Base-by-base conservation (phyloP, 2,888 invertebrate genomes). In the Hipparchia semele region DNA sequence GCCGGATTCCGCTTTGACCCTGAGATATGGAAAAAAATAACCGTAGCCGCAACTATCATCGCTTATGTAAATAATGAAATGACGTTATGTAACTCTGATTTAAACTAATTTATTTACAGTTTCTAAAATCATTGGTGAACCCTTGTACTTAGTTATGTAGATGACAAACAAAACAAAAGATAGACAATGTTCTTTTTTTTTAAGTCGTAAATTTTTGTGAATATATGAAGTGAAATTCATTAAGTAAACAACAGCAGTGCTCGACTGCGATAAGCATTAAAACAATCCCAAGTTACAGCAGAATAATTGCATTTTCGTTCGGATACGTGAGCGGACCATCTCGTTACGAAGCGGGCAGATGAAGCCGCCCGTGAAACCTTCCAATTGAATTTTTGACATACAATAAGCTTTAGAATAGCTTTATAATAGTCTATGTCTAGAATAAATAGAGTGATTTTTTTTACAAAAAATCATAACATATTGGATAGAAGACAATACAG, bases 331-430 rank as follows among this genome's bases (percentile, higher is more conserved):
- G 83, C 83, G 83, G 89, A 89, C 86, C 89, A 85, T 90, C 85
- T 87, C 87, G 89, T 88, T 90, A 89, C 90, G 89, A 86, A 86
- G 83, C 86, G 88, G 87, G 85, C 89, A 89, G 90, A 92, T 90
- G 90, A 91, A 91, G 89, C 88, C 89, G 87, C 90, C 93, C 94
- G 90, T 91, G 90, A 92, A 93, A 92, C 93, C 91, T 92, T 91
- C 88, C 91, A 92, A 93, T 93, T 93, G 92, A 93, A 93, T 93
- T 93, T 93, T 92, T 92, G 92, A 92, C 92, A 90, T 92, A 90
- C 93, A 93, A 92, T 93, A 23, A 64, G 88, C 81, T 33, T 4
- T n/a, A 6, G 13, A 39, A 39, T 1, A 39, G 2, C 39, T 39
- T 39, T 39, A 39, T 39, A 39, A 39, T 39, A 39, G 5, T 5